Evolutionary conservation across 2,797 vertebrate species (phyloP), one percentile per base, ranked within the genome.

Genomic region (Dromococcyx pavoninus): DNA sequence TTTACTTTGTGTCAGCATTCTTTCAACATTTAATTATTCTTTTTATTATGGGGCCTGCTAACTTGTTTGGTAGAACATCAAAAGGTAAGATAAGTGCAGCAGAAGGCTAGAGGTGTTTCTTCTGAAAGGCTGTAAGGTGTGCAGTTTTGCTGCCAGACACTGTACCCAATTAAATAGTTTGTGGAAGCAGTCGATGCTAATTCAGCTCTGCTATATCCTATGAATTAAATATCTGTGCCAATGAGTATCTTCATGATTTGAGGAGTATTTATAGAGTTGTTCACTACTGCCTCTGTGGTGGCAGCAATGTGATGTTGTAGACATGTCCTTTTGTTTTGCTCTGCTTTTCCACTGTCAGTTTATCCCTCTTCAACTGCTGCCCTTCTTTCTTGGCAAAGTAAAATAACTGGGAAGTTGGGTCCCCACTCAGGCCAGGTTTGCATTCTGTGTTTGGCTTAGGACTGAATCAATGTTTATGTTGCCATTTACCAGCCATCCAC

Each of bases 371-470:
- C 41, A 75, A 64, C 54, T 89, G 54, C 62, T 86, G 35, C 24
- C 86, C 44, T 84, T 56, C 70, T 91, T 69, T 79, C 51, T 79
- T 69, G 35, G 48, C 92, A 43, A 76, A 75, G 32, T 30, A 10
- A 75, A 92, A 53, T 43, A 69, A 44, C 71, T 69, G 60, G 53
- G 62, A 7, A 72, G 25, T 41, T 71, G 80, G 64, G 80, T n/a
- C 67, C 50, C 30, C 27, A 19, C 77, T 93, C 1, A 0, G 60
- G 43, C 43, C 77, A 89, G 86, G 88, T 95, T 95, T 95, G 88
- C 67, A 16, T 82, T 90, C 56, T 84, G 54, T 88, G 80, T 95
- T 96, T 93, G 88, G 21, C 60, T 94, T 94, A 88, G 86, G 60
- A 43, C 67, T 37, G 39, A 80, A 79, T 86, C 93, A 86, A 50